Evolutionary conservation across 1,140 invertebrate genomes (phyloP).

Genomic region (Bombus confusus): DNA sequence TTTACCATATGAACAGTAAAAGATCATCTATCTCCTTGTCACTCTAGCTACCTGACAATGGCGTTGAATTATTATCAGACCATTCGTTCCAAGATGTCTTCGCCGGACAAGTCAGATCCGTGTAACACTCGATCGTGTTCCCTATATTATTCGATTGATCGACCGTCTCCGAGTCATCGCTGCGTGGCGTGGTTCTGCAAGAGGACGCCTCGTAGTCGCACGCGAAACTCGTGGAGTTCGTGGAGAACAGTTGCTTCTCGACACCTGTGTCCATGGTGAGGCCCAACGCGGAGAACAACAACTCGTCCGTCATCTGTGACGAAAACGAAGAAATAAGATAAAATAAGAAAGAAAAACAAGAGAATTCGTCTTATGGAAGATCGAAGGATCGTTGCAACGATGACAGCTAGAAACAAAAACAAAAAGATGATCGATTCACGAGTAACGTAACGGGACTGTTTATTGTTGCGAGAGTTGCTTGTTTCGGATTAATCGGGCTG

Average conservation of each 20-base stretch:
- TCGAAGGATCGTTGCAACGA: not conserved
- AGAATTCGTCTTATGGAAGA: not conserved
- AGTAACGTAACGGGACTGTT: not conserved
- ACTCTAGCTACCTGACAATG: slow-evolving; percentile 52
- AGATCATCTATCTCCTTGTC: not conserved
- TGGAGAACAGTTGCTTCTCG: slow-evolving; percentile 66
- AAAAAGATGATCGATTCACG: not conserved
- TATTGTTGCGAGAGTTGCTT: slow-evolving; percentile 24
- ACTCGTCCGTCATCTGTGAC: slow-evolving; percentile 78
- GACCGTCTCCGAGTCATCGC: slow-evolving; percentile 69
- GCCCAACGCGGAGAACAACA: slow-evolving; percentile 78
- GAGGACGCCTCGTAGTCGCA: slow-evolving; percentile 73
- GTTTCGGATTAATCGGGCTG: slow-evolving; percentile 29
- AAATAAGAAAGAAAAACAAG: too few relatives aligned
- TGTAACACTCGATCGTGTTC: slow-evolving; percentile 72
- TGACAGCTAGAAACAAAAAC: not conserved
- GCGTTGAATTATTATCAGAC: slow-evolving; percentile 63
- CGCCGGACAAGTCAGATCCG: slow-evolving; percentile 74
- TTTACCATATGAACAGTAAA: not conserved
- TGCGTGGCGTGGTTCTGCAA: slow-evolving; percentile 68
- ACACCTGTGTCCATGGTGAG: slow-evolving; percentile 69
- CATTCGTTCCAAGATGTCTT: slow-evolving; percentile 78
- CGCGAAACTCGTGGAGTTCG: slow-evolving; percentile 48
- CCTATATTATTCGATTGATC: slow-evolving; percentile 57
- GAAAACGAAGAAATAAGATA: not conserved